Conservation (phyloP, 2,797 vertebrate genomes). For the Mormyrops attenuatus region DNA sequence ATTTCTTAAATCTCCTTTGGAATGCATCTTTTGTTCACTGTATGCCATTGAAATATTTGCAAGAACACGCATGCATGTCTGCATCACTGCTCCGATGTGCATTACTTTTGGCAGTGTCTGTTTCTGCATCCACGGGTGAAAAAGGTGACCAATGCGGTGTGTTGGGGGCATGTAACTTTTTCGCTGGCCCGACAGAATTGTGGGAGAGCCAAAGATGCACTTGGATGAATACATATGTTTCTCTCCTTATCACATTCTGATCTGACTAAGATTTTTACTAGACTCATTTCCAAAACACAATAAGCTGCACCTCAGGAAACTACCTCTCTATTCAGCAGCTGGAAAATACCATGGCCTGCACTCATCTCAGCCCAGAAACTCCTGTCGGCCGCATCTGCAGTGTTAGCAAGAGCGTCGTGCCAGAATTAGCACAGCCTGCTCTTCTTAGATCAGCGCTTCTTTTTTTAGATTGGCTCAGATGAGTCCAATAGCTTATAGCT, state of each 20-base stretch:
- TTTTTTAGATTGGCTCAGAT: not conserved
- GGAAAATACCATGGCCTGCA: not conserved
- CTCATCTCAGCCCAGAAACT: not conserved
- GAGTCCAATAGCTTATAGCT: not conserved
- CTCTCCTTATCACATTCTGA: not conserved
- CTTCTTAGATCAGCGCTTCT: not conserved
- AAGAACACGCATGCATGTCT: not conserved
- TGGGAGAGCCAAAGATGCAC: not conserved
- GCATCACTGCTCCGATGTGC: not conserved
- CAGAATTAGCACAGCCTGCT: not conserved
- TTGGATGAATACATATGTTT: not conserved
- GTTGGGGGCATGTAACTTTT: not conserved
- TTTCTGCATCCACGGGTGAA: not conserved
- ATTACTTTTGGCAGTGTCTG: not conserved
- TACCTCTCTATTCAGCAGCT: slow-evolving; percentile 6
- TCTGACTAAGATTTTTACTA: not conserved
- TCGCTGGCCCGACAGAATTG: not conserved
- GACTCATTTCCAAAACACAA: slow-evolving; percentile 6
- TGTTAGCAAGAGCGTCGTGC: not conserved
- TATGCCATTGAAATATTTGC: not conserved
- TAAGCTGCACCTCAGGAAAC: slow-evolving; percentile 1
- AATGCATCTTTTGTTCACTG: not conserved
- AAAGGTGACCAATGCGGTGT: not conserved
- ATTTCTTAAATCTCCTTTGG: not conserved
- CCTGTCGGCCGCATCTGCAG: not conserved